A percentile compares a stretch with the other conserved stretches of the same genome.
These are phyloP conservation scores for Petrocephalus zakoni DNA, from an alignment of 2,113 vertebrate genomes.

Conservation along the genomic window DNA sequence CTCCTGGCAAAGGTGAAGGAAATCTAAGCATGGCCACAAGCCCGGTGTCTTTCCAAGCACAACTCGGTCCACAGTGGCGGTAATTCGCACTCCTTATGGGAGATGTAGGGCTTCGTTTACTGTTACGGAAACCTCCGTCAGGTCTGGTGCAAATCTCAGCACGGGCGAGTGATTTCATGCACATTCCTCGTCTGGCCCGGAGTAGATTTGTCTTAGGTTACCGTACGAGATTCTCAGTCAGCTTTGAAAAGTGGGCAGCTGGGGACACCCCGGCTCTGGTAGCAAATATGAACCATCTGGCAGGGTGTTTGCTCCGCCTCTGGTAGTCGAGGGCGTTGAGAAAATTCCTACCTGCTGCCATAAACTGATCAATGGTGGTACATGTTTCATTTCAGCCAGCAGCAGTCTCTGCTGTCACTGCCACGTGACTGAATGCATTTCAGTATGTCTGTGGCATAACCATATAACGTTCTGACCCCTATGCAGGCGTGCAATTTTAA, in stretches of 20 bases:
- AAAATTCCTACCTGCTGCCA: neutral
- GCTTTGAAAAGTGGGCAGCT: neutral
- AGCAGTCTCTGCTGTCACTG: neutral
- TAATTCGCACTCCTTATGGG: neutral
- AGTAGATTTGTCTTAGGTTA: neutral
- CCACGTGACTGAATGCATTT: neutral
- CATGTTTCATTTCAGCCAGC: neutral
- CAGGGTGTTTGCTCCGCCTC: neutral
- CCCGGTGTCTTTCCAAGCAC: neutral
- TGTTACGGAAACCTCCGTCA: neutral
- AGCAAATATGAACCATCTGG: neutral
- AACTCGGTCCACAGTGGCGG: neutral
- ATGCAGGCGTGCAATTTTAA: neutral
- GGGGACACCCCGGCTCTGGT: neutral
- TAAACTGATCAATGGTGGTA: neutral
- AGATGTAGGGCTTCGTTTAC: neutral
- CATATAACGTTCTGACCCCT: neutral
- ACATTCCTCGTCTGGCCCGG: neutral
- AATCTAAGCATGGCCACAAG: neutral
- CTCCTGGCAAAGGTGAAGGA: neutral
- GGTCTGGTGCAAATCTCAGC: neutral
- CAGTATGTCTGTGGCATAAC: neutral
- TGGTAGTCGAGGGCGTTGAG: neutral
- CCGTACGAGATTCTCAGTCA: neutral
- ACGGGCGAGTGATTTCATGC: neutral